phyloP scores from a whole-genome alignment of 2,888 invertebrate species.

The Agonum fuliginosum region DNA sequence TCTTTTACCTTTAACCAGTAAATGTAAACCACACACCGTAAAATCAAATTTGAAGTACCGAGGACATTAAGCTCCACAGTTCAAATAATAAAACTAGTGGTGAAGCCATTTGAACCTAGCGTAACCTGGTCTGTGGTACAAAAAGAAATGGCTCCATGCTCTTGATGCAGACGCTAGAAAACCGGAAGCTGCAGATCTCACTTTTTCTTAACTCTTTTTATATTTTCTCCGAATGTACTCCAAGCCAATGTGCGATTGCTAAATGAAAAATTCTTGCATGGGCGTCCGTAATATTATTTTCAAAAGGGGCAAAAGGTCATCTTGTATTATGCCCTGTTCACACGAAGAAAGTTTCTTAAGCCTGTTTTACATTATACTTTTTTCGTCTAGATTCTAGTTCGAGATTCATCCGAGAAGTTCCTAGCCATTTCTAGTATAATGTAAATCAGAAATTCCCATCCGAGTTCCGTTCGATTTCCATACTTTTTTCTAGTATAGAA shows the following conservation, averaged over 20 bases:
- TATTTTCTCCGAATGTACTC: background rate
- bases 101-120: background rate
- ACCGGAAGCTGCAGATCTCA: background rate
- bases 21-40: background rate
- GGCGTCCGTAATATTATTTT: too few species aligned
- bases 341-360: too few species aligned
- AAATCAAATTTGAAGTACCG: background rate
- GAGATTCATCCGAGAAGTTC: too few species aligned
- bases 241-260: background rate
- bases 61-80: background rate
- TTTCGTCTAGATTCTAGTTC: too few species aligned
- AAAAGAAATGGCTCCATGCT: background rate
- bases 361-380: too few species aligned
- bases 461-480: too few species aligned
- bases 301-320: background rate
- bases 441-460: too few species aligned
- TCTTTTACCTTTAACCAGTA: too few species aligned
- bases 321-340: too few species aligned
- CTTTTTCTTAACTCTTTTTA: background rate
- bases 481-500: too few species aligned
- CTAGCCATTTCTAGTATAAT: too few species aligned
- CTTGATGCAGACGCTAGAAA: background rate
- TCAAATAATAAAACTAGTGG: background rate
- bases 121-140: background rate
- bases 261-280: constrained; percentile 36